Conservation (phyloP, 1,140 invertebrate genomes). For the Listronotus oregonensis region DNA sequence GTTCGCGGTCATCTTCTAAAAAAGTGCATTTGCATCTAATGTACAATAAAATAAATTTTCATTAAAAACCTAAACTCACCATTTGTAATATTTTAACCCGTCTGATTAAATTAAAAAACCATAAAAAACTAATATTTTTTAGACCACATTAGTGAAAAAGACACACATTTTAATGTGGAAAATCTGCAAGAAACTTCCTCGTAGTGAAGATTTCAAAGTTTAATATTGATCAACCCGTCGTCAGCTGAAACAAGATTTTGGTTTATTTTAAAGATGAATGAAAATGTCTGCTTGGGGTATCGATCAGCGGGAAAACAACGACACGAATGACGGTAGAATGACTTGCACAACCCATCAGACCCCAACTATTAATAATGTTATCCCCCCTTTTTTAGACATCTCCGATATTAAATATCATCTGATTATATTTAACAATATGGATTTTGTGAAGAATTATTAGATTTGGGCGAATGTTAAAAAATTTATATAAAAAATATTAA, state of each 20-base stretch:
- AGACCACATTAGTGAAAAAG: too few species aligned
- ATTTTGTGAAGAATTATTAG: too few species aligned
- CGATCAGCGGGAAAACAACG: constrained; percentile 52
- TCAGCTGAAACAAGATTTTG: constrained; percentile 36
- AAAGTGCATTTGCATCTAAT: too few species aligned
- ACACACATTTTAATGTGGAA: too few species aligned
- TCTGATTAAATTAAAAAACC: too few species aligned
- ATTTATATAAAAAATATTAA: too few species aligned
- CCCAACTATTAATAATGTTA: constrained; percentile 54
- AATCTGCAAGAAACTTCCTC: background rate
- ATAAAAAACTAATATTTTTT: too few species aligned
- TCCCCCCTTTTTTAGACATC: constrained; percentile 38
- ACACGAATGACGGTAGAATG: constrained; percentile 52
- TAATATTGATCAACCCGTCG: constrained; percentile 34
- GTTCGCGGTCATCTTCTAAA: too few species aligned
- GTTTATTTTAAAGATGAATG: constrained; percentile 49
- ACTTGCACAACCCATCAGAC: constrained; percentile 53
- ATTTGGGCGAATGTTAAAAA: too few species aligned
- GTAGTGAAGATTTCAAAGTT: constrained; percentile 9
- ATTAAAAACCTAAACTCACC: too few species aligned
- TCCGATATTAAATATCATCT: constrained; percentile 37
- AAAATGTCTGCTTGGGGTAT: constrained; percentile 50
- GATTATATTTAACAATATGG: constrained; percentile 13
- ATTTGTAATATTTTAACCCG: too few species aligned
- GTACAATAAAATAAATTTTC: too few species aligned